phyloP scores from a whole-genome alignment of 1,140 invertebrate genomes.

The Pogonomyrmex barbatus region DNA sequence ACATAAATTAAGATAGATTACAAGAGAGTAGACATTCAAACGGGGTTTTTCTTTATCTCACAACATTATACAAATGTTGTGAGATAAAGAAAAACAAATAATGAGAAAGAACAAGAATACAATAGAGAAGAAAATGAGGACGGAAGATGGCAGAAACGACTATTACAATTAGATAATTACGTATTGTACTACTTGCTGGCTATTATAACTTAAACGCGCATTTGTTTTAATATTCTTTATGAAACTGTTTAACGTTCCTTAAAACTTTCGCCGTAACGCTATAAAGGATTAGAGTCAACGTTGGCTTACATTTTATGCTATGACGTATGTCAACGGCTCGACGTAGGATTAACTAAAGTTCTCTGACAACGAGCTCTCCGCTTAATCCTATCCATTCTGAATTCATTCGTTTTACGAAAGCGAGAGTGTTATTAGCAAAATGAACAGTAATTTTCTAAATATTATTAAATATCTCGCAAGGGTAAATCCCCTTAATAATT shows the following conservation, averaged over 20 bases:
- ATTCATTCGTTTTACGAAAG: slow-evolving; percentile 5
- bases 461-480: not conserved
- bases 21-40: not conserved
- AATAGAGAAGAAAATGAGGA: not conserved
- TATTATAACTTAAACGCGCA: slow-evolving; percentile 21
- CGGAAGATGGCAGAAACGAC: not conserved
- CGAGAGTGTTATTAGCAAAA: slow-evolving; percentile 19
- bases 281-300: slow-evolving; percentile 43
- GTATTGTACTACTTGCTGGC: slow-evolving; percentile 1
- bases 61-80: not conserved
- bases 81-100: not conserved
- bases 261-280: slow-evolving; percentile 26
- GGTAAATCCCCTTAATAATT: not conserved
- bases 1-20: not conserved
- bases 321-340: slow-evolving; percentile 38
- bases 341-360: slow-evolving; percentile 54
- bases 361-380: slow-evolving; percentile 16
- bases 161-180: not conserved
- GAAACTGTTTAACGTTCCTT: slow-evolving; percentile 41
- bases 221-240: slow-evolving; percentile 16
- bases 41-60: no score
- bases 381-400: slow-evolving; percentile 37
- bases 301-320: slow-evolving; percentile 33
- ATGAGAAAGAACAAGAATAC: not conserved
- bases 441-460: not conserved